Percentiles rank a stretch among this genome's conserved stretches.
phyloP scores from a whole-genome alignment of 2,797 vertebrate species.

The Coreius guichenoti region DNA sequence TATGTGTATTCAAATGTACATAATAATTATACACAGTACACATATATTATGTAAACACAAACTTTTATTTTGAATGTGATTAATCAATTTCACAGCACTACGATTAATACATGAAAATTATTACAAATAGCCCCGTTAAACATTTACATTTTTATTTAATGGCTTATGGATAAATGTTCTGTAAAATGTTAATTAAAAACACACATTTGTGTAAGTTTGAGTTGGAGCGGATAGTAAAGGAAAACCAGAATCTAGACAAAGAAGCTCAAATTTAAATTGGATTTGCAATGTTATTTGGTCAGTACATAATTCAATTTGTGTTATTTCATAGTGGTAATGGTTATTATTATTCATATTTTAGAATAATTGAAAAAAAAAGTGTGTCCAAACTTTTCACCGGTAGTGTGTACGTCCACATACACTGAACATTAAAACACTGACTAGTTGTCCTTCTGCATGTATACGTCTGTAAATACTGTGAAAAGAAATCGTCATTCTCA shows the following conservation, averaged over 20 bases:
- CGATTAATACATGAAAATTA: background rate
- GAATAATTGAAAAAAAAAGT: background rate
- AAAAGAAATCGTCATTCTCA: slow-evolving; percentile 28
- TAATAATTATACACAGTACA: too few species aligned
- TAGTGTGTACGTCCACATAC: background rate
- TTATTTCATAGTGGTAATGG: background rate
- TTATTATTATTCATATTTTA: background rate
- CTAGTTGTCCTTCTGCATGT: slow-evolving; percentile 61
- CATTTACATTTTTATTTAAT: background rate
- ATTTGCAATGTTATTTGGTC: background rate
- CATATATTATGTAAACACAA: too few species aligned
- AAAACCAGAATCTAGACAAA: background rate
- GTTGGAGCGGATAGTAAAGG: background rate
- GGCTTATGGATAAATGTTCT: background rate
- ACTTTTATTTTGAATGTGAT: too few species aligned
- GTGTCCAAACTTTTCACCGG: slow-evolving; percentile 13
- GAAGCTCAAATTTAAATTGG: background rate
- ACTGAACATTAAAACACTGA: slow-evolving; percentile 3
- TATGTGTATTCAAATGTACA: too few species aligned
- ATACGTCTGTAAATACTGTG: slow-evolving; percentile 77
- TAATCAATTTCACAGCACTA: too few species aligned
- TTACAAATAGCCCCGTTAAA: background rate
- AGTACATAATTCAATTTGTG: background rate
- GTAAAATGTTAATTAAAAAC: background rate
- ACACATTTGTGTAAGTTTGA: background rate